A percentile compares a stretch with the other conserved stretches of the same genome.
Evolutionary conservation across 2,113 vertebrate genomes (phyloP).

Genomic region (Myanophis thanlyinensis): DNA sequence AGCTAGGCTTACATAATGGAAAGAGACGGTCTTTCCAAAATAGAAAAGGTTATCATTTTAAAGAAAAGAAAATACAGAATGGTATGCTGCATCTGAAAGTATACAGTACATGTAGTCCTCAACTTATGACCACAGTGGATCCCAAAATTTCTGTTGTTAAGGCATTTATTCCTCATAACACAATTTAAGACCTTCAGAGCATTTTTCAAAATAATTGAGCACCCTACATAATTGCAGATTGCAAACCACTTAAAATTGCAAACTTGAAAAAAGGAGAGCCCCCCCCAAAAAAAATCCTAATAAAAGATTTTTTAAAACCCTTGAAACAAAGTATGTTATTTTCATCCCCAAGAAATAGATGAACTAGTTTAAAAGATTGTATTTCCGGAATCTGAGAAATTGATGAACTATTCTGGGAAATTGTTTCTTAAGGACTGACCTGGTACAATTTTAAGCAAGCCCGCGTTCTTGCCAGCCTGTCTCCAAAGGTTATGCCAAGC

Average conservation of each 20-base stretch:
- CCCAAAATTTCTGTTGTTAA: too few relatives aligned
- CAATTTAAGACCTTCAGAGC: neutral
- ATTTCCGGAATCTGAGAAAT: neutral
- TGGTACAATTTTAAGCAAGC: neutral
- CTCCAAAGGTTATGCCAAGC: neutral
- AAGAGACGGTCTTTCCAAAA: neutral
- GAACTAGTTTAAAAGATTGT: neutral
- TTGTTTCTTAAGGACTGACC: neutral
- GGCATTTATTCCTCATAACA: neutral
- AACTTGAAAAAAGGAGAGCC: neutral
- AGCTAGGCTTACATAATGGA: neutral
- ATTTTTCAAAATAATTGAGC: neutral
- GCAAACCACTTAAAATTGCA: neutral
- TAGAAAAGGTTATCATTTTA: neutral
- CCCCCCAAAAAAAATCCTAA: too few relatives aligned
- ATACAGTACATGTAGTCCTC: too few relatives aligned
- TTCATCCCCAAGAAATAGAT: neutral
- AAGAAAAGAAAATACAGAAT: neutral
- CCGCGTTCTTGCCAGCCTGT: neutral
- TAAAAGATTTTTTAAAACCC: neutral
- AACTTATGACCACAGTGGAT: too few relatives aligned
- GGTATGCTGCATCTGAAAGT: neutral
- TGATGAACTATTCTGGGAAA: neutral
- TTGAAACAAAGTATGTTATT: neutral
- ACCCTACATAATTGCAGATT: neutral